Base-by-base conservation (phyloP, 1,140 invertebrate genomes). In the Pseudachorutes palmiensis region DNA sequence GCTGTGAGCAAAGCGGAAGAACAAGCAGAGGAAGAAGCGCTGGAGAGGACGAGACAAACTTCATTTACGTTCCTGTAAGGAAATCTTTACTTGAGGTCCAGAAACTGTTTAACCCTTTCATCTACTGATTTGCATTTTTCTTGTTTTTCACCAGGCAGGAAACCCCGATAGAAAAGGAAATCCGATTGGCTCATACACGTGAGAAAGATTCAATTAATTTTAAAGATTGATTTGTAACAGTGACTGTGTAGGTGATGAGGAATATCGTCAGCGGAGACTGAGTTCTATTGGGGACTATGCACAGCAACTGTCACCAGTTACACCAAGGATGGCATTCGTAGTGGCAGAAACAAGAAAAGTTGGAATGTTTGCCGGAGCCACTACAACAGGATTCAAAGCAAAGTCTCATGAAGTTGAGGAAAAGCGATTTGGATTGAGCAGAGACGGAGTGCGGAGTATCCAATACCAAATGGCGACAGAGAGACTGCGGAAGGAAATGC, bases 91-190 rank as follows among this genome's bases (percentile, higher is more conserved):
- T n/a, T n/a, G n/a, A n/a, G n/a, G n/a, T n/a, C n/a, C n/a, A n/a
- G n/a, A n/a, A n/a, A n/a, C n/a, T n/a, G n/a, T n/a, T n/a, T n/a
- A n/a, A n/a, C n/a, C n/a, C n/a, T n/a, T n/a, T n/a, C n/a, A n/a
- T n/a, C n/a, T n/a, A n/a, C n/a, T n/a, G 49, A 59, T 67, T 1
- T 30, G 41, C 2, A 36, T 59, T 55, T 55, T 67, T 24, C 19
- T 45, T 3, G 65, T 58, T 12, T 51, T 58, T 24, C 51, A 66
- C 19, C 32, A 49, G 41, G 24, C 5, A 64, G n/a, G 68, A 69
- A 36, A 69, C 68, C 3, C 68, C 68, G 19, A 69, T 69, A 29
- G 68, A 69, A 41, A 22, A 60, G 19, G 68, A 69, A 51, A 69
- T 69, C 57, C 64, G 68, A 1, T 48, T 69, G 19, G 59, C 64